These are phyloP conservation scores for Glyptemys insculpta DNA, from an alignment of 2,797 vertebrate species.

Conservation along the genomic window DNA sequence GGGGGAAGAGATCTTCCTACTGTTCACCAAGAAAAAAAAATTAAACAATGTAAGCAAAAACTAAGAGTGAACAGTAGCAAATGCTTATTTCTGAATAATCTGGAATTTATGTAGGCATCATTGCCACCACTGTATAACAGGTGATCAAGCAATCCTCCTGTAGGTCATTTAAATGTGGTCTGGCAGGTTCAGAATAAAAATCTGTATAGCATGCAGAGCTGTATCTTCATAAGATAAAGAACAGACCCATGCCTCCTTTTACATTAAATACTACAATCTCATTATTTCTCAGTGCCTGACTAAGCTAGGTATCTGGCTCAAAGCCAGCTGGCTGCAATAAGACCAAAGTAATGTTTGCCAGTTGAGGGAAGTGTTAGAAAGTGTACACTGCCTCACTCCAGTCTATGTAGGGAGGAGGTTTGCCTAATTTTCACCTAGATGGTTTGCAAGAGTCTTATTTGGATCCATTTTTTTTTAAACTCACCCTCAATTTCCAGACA, in stretches of 20 bases:
- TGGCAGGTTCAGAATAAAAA: background rate
- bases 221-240: background rate
- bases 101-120: background rate
- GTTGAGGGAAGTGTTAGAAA: no score
- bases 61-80: background rate
- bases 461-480: background rate
- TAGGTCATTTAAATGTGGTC: background rate
- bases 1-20: background rate
- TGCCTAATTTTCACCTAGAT: background rate
- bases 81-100: background rate
- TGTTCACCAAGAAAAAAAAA: background rate
- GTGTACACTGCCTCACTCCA: background rate
- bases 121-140: background rate
- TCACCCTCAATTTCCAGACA: no score
- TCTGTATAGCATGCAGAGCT: background rate
- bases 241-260: background rate
- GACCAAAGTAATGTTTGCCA: background rate
- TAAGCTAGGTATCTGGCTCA: conserved; percentile 3
- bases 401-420: background rate
- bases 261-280: background rate
- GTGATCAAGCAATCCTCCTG: background rate
- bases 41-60: background rate
- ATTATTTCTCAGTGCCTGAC: background rate
- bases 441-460: background rate
- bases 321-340: conserved; percentile 7